Base-by-base conservation (phyloP, 2,797 vertebrate species). In the Danio albolineatus region DNA sequence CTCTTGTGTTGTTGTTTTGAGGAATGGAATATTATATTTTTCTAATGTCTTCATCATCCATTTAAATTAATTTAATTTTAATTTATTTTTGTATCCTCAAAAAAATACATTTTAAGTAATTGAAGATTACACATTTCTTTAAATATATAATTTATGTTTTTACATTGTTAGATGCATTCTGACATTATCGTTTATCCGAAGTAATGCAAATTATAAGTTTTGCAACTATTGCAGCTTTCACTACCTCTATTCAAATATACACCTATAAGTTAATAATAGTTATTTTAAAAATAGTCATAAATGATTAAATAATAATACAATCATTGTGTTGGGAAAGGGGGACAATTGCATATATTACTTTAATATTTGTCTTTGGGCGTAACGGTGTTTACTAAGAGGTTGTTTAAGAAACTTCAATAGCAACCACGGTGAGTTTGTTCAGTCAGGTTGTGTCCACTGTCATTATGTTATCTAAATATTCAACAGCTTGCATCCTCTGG, bases 301-400 rank as follows among this genome's bases (percentile, higher is more conserved):
- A 10, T 7, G 5, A 67, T 28, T 48, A 46, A n/a, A 43, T 66
- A 16, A 21, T 66, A 17, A 19, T 0, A 10, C 10, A 3, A 28
- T 28, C 28, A 13, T 51, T 12, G 51, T 51, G 70, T 44, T 72
- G 53, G 39, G 46, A 67, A 67, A 36, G 2, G 7, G 7, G 36
- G 39, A 7, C 4, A 13, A 48, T 46, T 61, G 16, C 67, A 86
- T 85, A 85, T 84, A 84, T 84, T 86, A 62, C 72, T 86, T 88
- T 90, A 93, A 92, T 94, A 94, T 94, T 94, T 92, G 89, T 88
- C 77, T 67, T 78, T 87, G 91, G 92, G 93, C 77, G 92, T 72
- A 89, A 90, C 83, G 80, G 84, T 90, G 89, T 91, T 90, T 91
- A 86, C 88, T 86, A 57, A 90, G 83, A 73, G 76, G 54, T 78